Conservation (phyloP, 2,113 vertebrate genomes). For the Seriola quinqueradiata region DNA sequence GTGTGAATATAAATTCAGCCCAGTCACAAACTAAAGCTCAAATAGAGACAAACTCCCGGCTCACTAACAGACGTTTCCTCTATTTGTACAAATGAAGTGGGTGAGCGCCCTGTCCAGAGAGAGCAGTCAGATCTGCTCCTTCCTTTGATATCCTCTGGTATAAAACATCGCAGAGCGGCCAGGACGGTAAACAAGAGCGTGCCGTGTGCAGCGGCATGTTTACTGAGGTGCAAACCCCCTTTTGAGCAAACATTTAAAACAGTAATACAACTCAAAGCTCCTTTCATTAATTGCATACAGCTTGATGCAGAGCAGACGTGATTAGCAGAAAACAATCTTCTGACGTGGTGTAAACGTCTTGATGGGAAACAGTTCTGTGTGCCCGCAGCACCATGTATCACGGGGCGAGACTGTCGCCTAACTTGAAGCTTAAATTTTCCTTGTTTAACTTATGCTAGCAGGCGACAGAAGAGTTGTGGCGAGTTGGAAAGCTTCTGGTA, state of each 20-base stretch:
- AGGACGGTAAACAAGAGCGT: conserved; percentile 2
- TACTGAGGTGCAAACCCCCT: neutral
- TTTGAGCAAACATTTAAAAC: conserved; percentile 32
- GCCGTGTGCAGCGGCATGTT: neutral
- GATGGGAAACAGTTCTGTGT: neutral
- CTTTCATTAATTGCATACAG: neutral
- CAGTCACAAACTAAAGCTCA: neutral
- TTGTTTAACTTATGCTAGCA: too few species aligned
- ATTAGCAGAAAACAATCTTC: conserved; percentile 2
- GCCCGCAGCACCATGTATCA: too few species aligned
- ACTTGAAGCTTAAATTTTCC: too few species aligned
- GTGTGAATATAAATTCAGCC: neutral
- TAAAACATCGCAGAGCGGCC: conserved; percentile 31
- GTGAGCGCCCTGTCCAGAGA: neutral
- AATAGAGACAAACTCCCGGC: neutral
- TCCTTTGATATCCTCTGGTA: conserved; percentile 21
- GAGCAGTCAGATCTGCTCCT: neutral
- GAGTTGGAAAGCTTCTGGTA: too few species aligned
- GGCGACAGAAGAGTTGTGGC: too few species aligned
- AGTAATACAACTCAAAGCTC: neutral
- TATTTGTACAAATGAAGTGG: neutral
- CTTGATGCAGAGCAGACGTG: neutral
- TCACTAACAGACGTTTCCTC: neutral
- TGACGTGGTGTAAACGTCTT: neutral
- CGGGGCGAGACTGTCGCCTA: too few species aligned